Evolutionary conservation across 2,888 invertebrate species (phyloP), one percentile per base, ranked within the genome.

Genomic region (Parapristionchus giblindavisi): DNA sequence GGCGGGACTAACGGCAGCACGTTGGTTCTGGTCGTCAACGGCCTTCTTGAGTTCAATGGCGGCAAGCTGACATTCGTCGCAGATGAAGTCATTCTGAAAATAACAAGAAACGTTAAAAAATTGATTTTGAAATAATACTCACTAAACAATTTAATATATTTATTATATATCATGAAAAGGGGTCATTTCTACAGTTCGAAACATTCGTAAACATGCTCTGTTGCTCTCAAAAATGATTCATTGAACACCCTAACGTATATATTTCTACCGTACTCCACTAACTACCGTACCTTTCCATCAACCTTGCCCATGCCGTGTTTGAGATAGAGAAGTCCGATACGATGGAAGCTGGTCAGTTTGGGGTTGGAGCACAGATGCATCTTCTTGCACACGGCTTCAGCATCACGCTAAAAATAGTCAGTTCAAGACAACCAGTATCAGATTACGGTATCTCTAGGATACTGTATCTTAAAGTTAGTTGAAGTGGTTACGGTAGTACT

Each of bases 51-150:
- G 63, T 79, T 87, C 87, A 73, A 79, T 80, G 68, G 84, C 82
- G 43, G 84, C 87, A 76, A 87, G 83, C 77, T 85, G 83, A 78
- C 87, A 87, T 76, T 87, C 87, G 65, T 87, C 87, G 66, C 87
- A 87, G 38, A 85, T 79, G 70, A 87, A 76, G 54, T 83, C 81
- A 66, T 81, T 80, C 82, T 83, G 77, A 27, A 83, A 24, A 24
- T n/a, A n/a, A n/a, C n/a, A n/a, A n/a, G n/a, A n/a, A n/a, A n/a
- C n/a, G n/a, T n/a, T n/a, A n/a, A n/a, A n/a, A n/a, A n/a, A n/a
- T n/a, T n/a, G n/a, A n/a, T n/a, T n/a, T n/a, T 17, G 56, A 24
- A 11, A 56, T 54, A 38, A 17, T 70, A 6, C 34, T n/a, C 27
- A 71, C 63, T n/a, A n/a, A n/a, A n/a, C n/a, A n/a, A n/a, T n/a